Percentiles rank a stretch among this genome's conserved stretches.
Conservation (phyloP, 2,888 invertebrate species). For the Yponomeuta sedellus region DNA sequence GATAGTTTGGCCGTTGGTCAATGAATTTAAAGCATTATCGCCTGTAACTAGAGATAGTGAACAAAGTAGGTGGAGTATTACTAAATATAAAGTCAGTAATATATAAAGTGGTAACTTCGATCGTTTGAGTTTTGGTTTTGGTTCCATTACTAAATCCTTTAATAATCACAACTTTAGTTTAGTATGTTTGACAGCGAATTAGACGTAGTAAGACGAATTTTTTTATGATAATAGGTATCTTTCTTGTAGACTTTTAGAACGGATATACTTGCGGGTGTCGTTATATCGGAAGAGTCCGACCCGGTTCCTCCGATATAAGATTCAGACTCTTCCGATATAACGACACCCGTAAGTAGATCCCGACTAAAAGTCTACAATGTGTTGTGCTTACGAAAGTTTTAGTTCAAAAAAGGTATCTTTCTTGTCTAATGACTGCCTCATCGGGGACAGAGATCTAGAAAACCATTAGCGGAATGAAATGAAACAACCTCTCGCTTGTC, state of each 20-base stretch:
- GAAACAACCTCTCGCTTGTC: background rate
- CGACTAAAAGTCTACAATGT: too few species aligned
- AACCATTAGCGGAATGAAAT: background rate
- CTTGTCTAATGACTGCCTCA: background rate
- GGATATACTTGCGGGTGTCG: too few species aligned
- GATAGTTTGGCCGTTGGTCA: background rate
- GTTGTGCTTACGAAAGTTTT: too few species aligned
- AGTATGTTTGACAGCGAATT: too few species aligned
- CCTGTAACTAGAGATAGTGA: background rate
- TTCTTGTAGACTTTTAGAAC: too few species aligned
- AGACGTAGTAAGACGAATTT: background rate
- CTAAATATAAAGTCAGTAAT: background rate
- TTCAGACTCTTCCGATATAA: too few species aligned
- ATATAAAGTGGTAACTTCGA: background rate
- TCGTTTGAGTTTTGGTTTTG: background rate
- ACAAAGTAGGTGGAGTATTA: background rate
- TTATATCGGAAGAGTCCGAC: too few species aligned
- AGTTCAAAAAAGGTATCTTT: background rate
- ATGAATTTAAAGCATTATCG: background rate
- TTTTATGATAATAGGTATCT: background rate
- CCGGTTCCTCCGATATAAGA: too few species aligned
- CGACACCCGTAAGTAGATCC: too few species aligned
- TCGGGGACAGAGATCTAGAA: background rate
- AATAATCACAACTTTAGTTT: background rate
- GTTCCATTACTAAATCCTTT: background rate